Evolutionary conservation across 2,888 invertebrate species (phyloP), one percentile per base, ranked within the genome.

Genomic region (Rhyacophila evoluta): DNA sequence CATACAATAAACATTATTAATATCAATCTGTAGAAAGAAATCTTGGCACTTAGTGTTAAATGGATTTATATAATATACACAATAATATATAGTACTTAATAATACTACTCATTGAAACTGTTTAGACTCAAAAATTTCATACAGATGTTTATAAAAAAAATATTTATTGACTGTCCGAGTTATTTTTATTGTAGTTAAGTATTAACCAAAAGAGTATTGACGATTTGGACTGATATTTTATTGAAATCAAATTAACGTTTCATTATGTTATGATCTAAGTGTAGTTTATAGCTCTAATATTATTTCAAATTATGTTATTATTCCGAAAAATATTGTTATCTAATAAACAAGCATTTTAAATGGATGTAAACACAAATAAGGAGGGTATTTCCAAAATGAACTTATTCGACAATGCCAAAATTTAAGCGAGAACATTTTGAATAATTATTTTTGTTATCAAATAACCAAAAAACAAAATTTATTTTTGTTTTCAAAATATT

Each of bases 1-100:
- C 25, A 36, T 72, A 72, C 72, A 72, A 72, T 72, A 72, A 72
- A 36, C 37, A 72, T 36, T 15, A 12, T 28, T 15, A 69, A 69
- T 33, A 72, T 72, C 55, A 19, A 55, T 19, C 55, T 25, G 10
- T 55, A 55, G 55, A 37, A 10, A 15, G 37, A 8, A 72, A 37
- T 72, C 19, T 72, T 72, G 37, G 33, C 72, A 72, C 72, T 72
- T 36, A 72, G 36, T 36, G 33, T 37, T 36, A 8, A 69, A 69
- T 12, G n/a, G 28, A 69, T n/a, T n/a, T n/a, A 29, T 69, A 25
- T 69, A 12, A 69, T 69, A 69, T 69, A 69, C 29, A 69, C 33
- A 69, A 33, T 29, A 12, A 28, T 28, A n/a, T 27, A 29, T 12
- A 29, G 28, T 55, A 55, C 25, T 55, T 19, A 55, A 55, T 55